Base-by-base conservation (phyloP, 2,888 invertebrate species). In the Andrena flavipes region DNA sequence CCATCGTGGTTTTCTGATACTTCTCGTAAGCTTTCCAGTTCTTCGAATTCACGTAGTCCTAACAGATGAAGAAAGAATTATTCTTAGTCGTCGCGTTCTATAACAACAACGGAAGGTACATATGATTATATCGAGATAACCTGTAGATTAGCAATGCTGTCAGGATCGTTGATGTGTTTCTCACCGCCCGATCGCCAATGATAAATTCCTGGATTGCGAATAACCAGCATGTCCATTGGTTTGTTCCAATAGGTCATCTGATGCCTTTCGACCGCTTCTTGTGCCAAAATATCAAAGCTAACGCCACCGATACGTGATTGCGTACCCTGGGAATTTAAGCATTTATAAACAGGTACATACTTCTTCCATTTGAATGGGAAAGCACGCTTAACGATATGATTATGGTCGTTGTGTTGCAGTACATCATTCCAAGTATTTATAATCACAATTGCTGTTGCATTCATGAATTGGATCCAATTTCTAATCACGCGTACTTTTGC, bases 161-260 rank as follows among this genome's bases (percentile, higher is more conserved):
- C 95, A 0, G 99, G 99, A 92, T 99, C 99, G 94, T 99, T 99
- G 91, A 99, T 97, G 94, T 99, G 99, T 88, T 98, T 98, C 95
- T 99, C 99, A 2, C 99, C 99, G 20, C 98, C 99, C 84, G 97
- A 96, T 89, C 99, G 96, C 99, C 99, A 99, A 94, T 99, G 99
- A 94, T 98, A 99, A 91, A 96, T 96, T 7, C 99, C 99, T 13
- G 99, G 98, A 94, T 98, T 98, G 77, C 98, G 95, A 54, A 98
- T 95, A 30, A 97, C 96, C 3, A 96, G 93, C 88, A 96, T 95
- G 91, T 99, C 98, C 85, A 96, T 95, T 56, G 95, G 95, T 35
- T 95, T 94, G 0, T 95, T 95, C 70, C 96, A 95, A 90, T 97
- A 98, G 0, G 98, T 97, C 78, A 97, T 95, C 64, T 96, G 95